Evolutionary conservation across 2,113 vertebrate species (phyloP), one percentile per base, ranked within the genome.

Genomic region (Edolisoma coerulescens): DNA sequence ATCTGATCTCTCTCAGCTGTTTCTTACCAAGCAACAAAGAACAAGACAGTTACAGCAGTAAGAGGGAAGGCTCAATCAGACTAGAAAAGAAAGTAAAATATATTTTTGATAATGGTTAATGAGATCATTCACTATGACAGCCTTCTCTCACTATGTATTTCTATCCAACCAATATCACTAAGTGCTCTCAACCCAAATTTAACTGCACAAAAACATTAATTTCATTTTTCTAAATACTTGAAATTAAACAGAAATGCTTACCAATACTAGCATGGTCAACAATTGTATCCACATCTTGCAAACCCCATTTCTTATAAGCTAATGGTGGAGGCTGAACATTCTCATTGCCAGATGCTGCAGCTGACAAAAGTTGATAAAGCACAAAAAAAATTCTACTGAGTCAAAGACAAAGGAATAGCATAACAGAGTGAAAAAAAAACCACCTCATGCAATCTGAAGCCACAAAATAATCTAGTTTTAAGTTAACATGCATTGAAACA

Each of bases 291-390:
- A 99, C 98, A 92, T 99, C 99, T 97, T 99, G 99, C 63, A 99
- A 98, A 63, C 99, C 99, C 99, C 99, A 99, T 93, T 99, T 99
- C 98, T 99, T 99, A 95, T 99, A 99, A 73, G 99, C 98, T 96
- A 99, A 97, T 3, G 99, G 99, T 64, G 99, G 99, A 33, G 99
- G 99, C 71, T 99, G 99, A 81, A 99, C 97, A 57, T 98, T 98
- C 91, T 99, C 99, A 95, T 98, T 99, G 82, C 99, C 99, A 64
- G 99, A 99, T 90, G 99, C 99, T 82, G 99, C 98, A 91, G 99
- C 99, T 99, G 97, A 75, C 88, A 85, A 75, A 91, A 95, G 74
- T 76, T 27, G 20, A 93, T 10, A 95, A 81, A 90, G 87, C 30
- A 96, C 23, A 94, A 77, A 79, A 75, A 77, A 88, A 61, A 6